Base-by-base conservation (phyloP, 2,888 invertebrate genomes). In the Drosophila anomalipes region DNA sequence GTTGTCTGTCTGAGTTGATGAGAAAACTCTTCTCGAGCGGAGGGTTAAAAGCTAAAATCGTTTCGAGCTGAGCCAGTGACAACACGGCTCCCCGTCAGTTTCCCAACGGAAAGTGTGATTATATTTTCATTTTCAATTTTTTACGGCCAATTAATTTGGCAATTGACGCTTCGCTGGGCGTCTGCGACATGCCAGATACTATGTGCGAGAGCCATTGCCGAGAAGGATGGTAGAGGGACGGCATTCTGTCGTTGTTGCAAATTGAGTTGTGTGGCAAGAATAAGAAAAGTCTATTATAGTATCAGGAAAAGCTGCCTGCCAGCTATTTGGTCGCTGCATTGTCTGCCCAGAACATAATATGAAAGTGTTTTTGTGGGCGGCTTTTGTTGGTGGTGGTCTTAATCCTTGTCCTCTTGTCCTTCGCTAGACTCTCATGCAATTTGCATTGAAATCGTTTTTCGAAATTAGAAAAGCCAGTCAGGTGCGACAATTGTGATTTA, bases 121-220 rank as follows among this genome's bases (percentile, higher is more conserved):
- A 93, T 92, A 91, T 93, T 93, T 93, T 90, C 93, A 93, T 93
- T 93, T 93, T 91, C 90, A 93, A 92, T 92, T 93, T 91, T 92
- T 93, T 91, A 93, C 91, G 92, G 91, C 92, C 93, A 93, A 93
- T 93, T 93, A 93, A 91, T 88, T 91, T 89, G 85, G 85, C 89
- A 90, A 90, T 91, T 89, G 89, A 90, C 83, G 89, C 91, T 89
- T 87, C 84, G 87, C 86, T 89, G 77, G 84, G 78, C 84, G 86
- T 88, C 89, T 86, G 83, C 90, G 67, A 51, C 77, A 66, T 56
- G 47, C 47, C 63, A 82, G 81, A 80, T 80, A 70, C 67, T 59
- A 54, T 62, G 28, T 53, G 26, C 49, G 41, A 53, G 22, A 32
- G 28, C 58, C 32, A 28, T 22, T 7, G 49, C 12, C 3, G 33